Evolutionary conservation across 2,113 vertebrate genomes (phyloP).

Genomic region (Oryzias melastigma): DNA sequence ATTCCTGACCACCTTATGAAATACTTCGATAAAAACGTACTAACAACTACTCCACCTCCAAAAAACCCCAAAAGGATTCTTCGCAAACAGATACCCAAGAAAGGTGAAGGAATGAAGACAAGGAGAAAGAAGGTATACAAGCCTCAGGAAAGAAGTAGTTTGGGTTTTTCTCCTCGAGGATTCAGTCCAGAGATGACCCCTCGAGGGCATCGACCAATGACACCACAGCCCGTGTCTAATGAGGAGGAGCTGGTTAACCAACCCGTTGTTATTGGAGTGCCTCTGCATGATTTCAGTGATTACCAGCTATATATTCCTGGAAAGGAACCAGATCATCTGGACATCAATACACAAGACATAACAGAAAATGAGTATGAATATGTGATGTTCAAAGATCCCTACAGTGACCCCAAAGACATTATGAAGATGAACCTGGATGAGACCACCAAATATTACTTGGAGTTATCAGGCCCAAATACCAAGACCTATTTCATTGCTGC

Average conservation of each 20-base stretch:
- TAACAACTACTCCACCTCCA: slow-evolving; percentile 17
- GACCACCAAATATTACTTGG: slow-evolving; percentile 79
- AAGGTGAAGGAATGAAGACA: slow-evolving; percentile 70
- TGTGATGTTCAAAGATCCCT: slow-evolving; percentile 86
- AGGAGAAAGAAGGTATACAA: slow-evolving; percentile 70
- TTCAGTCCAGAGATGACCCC: slow-evolving; percentile 57
- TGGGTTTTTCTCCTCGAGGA: slow-evolving; percentile 60
- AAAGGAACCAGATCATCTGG: slow-evolving; percentile 40
- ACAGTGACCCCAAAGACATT: slow-evolving; percentile 67
- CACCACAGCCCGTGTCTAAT: slow-evolving; percentile 19
- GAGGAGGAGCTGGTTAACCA: slow-evolving; percentile 58
- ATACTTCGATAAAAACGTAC: slow-evolving; percentile 56
- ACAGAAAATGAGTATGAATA: slow-evolving; percentile 76
- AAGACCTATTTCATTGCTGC: slow-evolving; percentile 89
- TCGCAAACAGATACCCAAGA: slow-evolving; percentile 47
- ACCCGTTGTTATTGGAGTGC: slow-evolving; percentile 80
- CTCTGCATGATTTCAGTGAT: slow-evolving; percentile 79
- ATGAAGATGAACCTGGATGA: slow-evolving; percentile 71
- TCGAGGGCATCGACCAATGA: slow-evolving; percentile 36
- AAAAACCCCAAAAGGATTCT: slow-evolving; percentile 52
- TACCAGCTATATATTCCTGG: slow-evolving; percentile 75
- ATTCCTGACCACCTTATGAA: slow-evolving; percentile 67
- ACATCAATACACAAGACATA: slow-evolving; percentile 21
- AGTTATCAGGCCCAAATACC: slow-evolving; percentile 72
- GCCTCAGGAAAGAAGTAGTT: slow-evolving; percentile 49